Percentiles rank a stretch among this genome's conserved stretches.
Evolutionary conservation across 2,797 vertebrate species (phyloP).

Genomic region (Hoplostethus atlanticus): DNA sequence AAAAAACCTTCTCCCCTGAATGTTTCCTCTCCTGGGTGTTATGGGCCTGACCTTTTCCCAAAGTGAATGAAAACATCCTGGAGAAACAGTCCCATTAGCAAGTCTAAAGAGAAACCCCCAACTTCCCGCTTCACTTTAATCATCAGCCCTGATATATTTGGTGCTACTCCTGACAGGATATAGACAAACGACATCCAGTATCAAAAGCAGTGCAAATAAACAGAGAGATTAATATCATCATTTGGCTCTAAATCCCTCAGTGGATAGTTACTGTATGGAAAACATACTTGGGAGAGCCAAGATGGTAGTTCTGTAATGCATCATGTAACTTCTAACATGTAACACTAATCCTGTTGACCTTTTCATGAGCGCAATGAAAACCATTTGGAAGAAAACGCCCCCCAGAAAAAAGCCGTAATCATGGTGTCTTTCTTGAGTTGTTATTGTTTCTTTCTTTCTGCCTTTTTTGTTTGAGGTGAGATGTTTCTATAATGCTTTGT

Average conservation of each 20-base stretch:
- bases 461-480: too few relatives aligned
- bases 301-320: conserved; percentile 46
- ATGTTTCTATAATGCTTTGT: too few relatives aligned
- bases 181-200: conserved; percentile 8
- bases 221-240: conserved; percentile 36
- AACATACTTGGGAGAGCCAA: conserved; percentile 28
- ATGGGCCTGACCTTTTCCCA: conserved; percentile 32
- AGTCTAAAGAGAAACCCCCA: neutral
- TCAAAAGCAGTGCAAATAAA: conserved; percentile 30
- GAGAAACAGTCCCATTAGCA: conserved; percentile 22
- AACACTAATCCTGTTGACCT: conserved; percentile 26
- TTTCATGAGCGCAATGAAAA: conserved; percentile 24
- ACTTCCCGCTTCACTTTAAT: too few relatives aligned
- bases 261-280: conserved; percentile 34
- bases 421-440: neutral
- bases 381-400: neutral
- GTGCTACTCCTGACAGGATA: conserved; percentile 25
- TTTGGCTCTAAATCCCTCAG: conserved; percentile 38
- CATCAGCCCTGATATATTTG: conserved; percentile 30
- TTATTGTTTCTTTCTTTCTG: neutral
- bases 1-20: conserved; percentile 33
- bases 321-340: conserved; percentile 48
- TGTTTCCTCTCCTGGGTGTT: conserved; percentile 30
- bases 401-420: too few relatives aligned
- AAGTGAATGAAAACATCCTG: conserved; percentile 22